Conservation (phyloP, 2,113 vertebrate species). For the Cynocephalus volans region DNA sequence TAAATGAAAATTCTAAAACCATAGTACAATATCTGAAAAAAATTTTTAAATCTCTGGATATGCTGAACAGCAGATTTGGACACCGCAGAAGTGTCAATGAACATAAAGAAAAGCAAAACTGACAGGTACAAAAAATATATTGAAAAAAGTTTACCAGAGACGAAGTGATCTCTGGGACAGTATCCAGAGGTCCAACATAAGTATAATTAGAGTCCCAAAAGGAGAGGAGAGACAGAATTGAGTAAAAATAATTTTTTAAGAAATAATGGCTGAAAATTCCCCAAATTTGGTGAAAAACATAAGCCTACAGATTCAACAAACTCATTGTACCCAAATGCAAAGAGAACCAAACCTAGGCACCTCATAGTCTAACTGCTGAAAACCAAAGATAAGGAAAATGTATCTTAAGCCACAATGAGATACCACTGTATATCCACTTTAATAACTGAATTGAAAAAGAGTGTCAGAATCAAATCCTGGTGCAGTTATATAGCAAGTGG, state of each 20-base stretch:
- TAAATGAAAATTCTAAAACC: background rate
- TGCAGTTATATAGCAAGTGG: background rate
- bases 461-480: no score
- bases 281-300: background rate
- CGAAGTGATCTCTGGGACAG: background rate
- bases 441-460: background rate
- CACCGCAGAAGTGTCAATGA: background rate
- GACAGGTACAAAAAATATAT: no score
- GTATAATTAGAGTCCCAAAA: background rate
- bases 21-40: background rate
- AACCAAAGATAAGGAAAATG: background rate
- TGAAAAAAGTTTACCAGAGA: background rate
- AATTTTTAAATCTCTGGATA: background rate
- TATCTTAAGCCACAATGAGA: background rate
- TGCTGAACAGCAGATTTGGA: background rate
- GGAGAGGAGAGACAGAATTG: background rate
- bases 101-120: background rate
- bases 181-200: background rate
- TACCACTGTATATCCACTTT: rapidly evolving
- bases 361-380: background rate
- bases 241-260: background rate
- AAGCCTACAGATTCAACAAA: background rate
- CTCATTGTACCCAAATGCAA: background rate
- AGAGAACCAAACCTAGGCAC: background rate
- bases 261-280: background rate